phyloP scores from a whole-genome alignment of 2,797 vertebrate genomes.

The Pelochelys cantorii region DNA sequence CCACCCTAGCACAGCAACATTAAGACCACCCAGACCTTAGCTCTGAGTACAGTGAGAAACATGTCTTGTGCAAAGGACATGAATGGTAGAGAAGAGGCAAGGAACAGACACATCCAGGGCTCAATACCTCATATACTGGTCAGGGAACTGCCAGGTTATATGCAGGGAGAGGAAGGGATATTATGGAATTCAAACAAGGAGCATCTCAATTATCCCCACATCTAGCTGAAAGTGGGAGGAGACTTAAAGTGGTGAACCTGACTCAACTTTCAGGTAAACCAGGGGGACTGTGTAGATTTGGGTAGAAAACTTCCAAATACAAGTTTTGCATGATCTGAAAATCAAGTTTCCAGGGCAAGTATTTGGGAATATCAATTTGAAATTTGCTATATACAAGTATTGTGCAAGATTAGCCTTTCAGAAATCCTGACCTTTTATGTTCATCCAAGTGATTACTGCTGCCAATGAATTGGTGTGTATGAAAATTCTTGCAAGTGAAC shows the following conservation, averaged over 20 bases:
- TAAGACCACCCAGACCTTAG: not conserved
- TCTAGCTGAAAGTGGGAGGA: not conserved
- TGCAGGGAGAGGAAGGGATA: not conserved
- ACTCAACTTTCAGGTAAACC: not conserved
- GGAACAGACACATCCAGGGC: not conserved
- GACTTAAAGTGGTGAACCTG: not conserved
- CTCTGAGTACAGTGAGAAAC: not conserved
- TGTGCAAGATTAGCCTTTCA: not conserved
- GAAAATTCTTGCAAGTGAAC: not conserved
- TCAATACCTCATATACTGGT: not conserved
- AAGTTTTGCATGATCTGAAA: not conserved
- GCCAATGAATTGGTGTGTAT: not conserved
- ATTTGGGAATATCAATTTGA: not conserved
- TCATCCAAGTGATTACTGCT: not conserved
- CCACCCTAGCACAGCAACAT: not conserved
- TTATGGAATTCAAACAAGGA: not conserved
- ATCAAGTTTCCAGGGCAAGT: not conserved
- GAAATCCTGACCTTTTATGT: not conserved
- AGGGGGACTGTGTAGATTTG: rapidly evolving
- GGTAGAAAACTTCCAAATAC: not conserved
- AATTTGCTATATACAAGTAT: not conserved
- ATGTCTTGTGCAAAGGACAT: not conserved
- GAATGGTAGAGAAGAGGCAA: not conserved
- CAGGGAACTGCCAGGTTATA: not conserved
- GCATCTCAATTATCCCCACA: not conserved